phyloP scores from a whole-genome alignment of 2,113 vertebrate genomes.

The Chaetodon trifascialis region DNA sequence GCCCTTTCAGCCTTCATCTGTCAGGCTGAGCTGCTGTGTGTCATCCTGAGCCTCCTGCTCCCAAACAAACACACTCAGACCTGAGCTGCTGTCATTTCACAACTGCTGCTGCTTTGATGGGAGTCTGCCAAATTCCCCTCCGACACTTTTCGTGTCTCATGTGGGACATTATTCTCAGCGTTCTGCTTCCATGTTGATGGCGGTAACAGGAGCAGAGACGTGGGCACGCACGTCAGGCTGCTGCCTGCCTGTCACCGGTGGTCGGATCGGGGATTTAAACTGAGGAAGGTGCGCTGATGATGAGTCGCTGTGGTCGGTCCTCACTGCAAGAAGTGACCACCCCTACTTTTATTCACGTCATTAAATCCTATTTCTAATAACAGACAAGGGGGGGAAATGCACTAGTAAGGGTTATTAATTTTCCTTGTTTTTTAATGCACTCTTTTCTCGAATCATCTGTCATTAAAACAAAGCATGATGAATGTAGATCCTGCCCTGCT shows the following conservation, averaged over 20 bases:
- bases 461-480: neutral
- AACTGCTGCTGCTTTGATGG: slow-evolving; percentile 9
- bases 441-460: neutral
- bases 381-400: neutral
- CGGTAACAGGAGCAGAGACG: slow-evolving; percentile 21
- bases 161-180: slow-evolving; percentile 37
- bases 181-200: slow-evolving; percentile 32
- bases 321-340: slow-evolving; percentile 35
- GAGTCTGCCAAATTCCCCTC: slow-evolving; percentile 63
- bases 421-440: neutral
- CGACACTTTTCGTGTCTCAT: slow-evolving; percentile 47
- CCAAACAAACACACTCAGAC: slow-evolving; percentile 29
- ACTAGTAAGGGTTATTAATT: neutral
- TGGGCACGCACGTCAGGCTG: neutral
- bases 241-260: neutral
- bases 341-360: neutral
- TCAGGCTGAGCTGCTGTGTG: slow-evolving; percentile 15
- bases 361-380: neutral
- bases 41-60: neutral
- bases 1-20: neutral
- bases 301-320: slow-evolving; percentile 40
- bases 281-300: slow-evolving; percentile 32
- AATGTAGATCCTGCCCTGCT: neutral
- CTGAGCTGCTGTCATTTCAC: slow-evolving; percentile 63
- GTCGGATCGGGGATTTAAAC: slow-evolving; percentile 21